Evolutionary conservation across 2,113 vertebrate genomes (phyloP).

Genomic region (Heterotilapia buettikoferi): DNA sequence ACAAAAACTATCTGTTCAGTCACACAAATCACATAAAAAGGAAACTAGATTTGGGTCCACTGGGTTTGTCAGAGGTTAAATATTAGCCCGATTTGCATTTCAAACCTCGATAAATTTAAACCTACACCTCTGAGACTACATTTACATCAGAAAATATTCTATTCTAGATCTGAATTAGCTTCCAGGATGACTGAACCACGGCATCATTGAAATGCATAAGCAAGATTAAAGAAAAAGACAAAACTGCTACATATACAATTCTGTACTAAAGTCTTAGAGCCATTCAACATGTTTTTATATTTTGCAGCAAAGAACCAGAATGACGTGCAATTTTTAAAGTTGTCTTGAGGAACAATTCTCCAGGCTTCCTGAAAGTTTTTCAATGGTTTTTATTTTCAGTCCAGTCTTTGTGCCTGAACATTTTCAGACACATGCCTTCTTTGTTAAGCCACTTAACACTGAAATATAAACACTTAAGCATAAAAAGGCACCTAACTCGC

Average conservation of each 20-base stretch:
- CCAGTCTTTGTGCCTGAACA: neutral
- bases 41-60: neutral
- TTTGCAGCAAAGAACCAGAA: neutral
- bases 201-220: neutral
- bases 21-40: neutral
- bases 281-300: neutral
- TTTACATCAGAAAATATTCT: neutral
- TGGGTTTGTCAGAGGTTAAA: neutral
- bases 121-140: neutral
- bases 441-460: neutral
- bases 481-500: neutral
- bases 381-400: neutral
- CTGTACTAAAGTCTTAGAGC: fast-evolving
- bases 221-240: neutral
- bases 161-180: neutral
- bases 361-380: neutral
- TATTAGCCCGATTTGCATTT: neutral
- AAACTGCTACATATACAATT: neutral
- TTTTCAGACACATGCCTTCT: neutral
- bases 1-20: neutral
- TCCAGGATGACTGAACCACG: neutral
- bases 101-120: neutral
- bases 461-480: fast-evolving
- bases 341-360: neutral
- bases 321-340: neutral